These are phyloP conservation scores for Agrotis clavis DNA, from an alignment of 2,888 invertebrate genomes.

Conservation along the genomic window DNA sequence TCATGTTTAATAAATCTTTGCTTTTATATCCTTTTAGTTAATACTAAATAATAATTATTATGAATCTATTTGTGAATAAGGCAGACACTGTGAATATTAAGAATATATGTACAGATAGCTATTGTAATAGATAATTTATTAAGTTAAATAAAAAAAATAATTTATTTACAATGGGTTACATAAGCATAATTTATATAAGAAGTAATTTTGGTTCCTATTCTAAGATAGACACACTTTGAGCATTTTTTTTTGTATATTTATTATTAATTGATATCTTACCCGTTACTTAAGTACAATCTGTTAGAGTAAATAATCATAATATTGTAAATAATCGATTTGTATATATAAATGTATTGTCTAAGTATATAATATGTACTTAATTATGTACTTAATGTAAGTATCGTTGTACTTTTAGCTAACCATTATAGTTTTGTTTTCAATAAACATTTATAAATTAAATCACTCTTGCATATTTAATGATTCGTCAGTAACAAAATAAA, in stretches of 20 bases:
- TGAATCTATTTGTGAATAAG: constrained; percentile 60
- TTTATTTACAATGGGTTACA: constrained; percentile 83
- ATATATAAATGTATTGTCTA: constrained; percentile 61
- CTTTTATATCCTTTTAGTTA: constrained; percentile 55
- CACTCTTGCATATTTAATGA: background rate
- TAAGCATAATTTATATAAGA: constrained; percentile 71
- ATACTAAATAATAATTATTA: constrained; percentile 37
- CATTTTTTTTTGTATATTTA: constrained; percentile 85
- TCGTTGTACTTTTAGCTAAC: constrained; percentile 59
- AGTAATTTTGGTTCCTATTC: constrained; percentile 89
- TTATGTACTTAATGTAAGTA: constrained; percentile 65
- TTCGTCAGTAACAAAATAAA: background rate
- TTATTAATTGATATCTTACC: constrained; percentile 73
- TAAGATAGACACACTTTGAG: constrained; percentile 84
- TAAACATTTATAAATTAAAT: constrained; percentile 7
- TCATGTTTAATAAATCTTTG: constrained; percentile 29
- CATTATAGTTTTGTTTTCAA: constrained; percentile 60
- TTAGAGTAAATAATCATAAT: constrained; percentile 61
- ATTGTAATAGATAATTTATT: constrained; percentile 82
- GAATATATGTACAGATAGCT: constrained; percentile 82
- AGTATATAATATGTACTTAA: constrained; percentile 67
- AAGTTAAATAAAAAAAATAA: constrained; percentile 78
- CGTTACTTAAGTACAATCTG: constrained; percentile 73
- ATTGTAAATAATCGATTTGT: constrained; percentile 64
- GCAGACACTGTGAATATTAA: constrained; percentile 75